phyloP scores from a whole-genome alignment of 2,113 vertebrate species.

The Tetraodon nigroviridis region DNA sequence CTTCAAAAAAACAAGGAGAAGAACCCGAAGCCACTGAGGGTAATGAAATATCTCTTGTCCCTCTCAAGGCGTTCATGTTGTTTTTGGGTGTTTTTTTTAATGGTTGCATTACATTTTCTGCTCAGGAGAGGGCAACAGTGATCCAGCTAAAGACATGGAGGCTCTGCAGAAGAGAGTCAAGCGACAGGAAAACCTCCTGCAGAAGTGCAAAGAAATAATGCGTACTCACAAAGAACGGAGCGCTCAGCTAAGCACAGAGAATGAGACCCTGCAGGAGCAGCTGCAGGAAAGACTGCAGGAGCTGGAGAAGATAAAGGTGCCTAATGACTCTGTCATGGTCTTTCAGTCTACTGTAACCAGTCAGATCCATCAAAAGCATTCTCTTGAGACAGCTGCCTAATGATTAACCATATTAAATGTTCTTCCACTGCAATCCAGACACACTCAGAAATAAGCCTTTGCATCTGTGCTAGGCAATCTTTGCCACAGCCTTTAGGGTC shows the following conservation, averaged over 20 bases:
- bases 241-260: conserved; percentile 82
- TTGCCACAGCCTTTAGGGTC: conserved; percentile 28
- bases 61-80: not conserved
- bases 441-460: not conserved
- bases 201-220: conserved; percentile 84
- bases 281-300: conserved; percentile 92
- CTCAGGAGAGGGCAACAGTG: conserved; percentile 70
- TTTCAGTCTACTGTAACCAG: not conserved
- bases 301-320: conserved; percentile 94
- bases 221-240: conserved; percentile 82
- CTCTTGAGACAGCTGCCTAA: not conserved
- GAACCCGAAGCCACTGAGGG: conserved; percentile 57
- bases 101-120: conserved; percentile 32
- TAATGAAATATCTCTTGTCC: conserved; percentile 6
- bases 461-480: conserved; percentile 35
- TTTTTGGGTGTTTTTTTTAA: conserved; percentile 3
- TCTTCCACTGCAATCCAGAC: not conserved
- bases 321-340: not conserved
- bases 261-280: conserved; percentile 91
- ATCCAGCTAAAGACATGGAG: conserved; percentile 75
- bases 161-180: conserved; percentile 82
- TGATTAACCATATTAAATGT: not conserved
- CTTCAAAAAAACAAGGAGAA: conserved; percentile 57
- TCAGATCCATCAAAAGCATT: conserved; percentile 4
- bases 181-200: conserved; percentile 87